Evolutionary conservation across 2,797 vertebrate species (phyloP), one percentile per base, ranked within the genome.

Genomic region (Mormyrops attenuatus): DNA sequence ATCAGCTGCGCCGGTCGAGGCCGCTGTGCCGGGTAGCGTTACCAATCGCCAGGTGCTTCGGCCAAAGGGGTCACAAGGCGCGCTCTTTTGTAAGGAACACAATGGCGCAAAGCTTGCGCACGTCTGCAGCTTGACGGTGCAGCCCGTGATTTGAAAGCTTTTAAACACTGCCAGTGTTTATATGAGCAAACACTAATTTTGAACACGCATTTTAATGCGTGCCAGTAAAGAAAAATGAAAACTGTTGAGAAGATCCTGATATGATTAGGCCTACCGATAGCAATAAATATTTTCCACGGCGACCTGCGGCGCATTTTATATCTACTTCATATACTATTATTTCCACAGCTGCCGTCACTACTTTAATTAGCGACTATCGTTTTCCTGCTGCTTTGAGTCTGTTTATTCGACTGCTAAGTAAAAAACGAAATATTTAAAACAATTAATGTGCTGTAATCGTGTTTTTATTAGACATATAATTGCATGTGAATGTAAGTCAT

Each of bases 1-100:
- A 13, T 87, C 53, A 41, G 85, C 85, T 8, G 52, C 49, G 38
- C n/a, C 26, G 5, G 50, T 9, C 41, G 44, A 47, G 38, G 47
- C 50, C 26, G 50, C 22, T 22, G 30, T 52, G 50, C 47, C 50
- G 38, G 7, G 73, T 55, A 26, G 53, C 85, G 85, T 11, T 57
- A 69, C 26, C 87, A 88, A 90, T 90, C 92, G 91, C 93, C 93
- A 93, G 93, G 93, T 91, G 92, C 91, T 85, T 87, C 50, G 88
- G 22, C 60, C 13, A 34, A 38, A 34, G 41, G 26, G 85, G 52
- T 60, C 73, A 52, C 13, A 0, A 49, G 49, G 20, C 85, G 30
- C 52, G 5, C 8, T 5, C 80, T 60, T 80, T 88, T 90, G 88
- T 89, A 77, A 87, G 47, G 20, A 41, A 15, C 49, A 50, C 88